Base-by-base conservation (phyloP, 2,113 vertebrate genomes). In the Carlito syrichta region DNA sequence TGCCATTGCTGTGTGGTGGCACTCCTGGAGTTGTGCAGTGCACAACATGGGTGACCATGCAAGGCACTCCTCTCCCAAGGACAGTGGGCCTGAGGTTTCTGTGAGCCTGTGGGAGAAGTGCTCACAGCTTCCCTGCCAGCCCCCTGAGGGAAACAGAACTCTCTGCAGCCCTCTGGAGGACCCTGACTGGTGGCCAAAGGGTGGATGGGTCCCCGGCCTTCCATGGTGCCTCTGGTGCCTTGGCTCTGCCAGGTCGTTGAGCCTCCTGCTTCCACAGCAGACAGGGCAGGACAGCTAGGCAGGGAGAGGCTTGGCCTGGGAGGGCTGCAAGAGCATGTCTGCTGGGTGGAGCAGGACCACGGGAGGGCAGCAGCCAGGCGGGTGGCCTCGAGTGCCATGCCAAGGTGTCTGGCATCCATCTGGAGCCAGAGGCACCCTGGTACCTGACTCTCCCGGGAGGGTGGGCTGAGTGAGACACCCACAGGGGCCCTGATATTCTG, bases 311-410 rank as follows among this genome's bases (percentile, higher is more conserved):
- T 14, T 11, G 43, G 30, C 43, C 60, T 32, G 20, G 20, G 30
- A 22, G 63, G 66, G 66, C 35, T 38, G 66, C n/a, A n/a, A n/a
- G n/a, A n/a, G n/a, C n/a, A n/a, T n/a, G n/a, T n/a, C n/a, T n/a
- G n/a, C n/a, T n/a, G n/a, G n/a, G n/a, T n/a, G 45, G 74, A 20
- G n/a, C 13, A 35, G 48, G 22, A 22, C 8, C 20, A 17, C 8
- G 14, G 35, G n/a, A 22, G 19, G 58, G 69, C 2, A 35, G 30
- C n/a, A 25, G 22, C 13, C 82, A 14, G 8, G 8, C 0, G 0
- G 54, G 40, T 32, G 7, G 56, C n/a, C 79, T 25, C 9, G 27
- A 54, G 27, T 13, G 30, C 58, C 12, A 2, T 30, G 32, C 43
- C n/a, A 43, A 62, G 68, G 56, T 13, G 22, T 22, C 66, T 60